phyloP scores from a whole-genome alignment of 2,888 invertebrate species.

The Tetropium fuscum region DNA sequence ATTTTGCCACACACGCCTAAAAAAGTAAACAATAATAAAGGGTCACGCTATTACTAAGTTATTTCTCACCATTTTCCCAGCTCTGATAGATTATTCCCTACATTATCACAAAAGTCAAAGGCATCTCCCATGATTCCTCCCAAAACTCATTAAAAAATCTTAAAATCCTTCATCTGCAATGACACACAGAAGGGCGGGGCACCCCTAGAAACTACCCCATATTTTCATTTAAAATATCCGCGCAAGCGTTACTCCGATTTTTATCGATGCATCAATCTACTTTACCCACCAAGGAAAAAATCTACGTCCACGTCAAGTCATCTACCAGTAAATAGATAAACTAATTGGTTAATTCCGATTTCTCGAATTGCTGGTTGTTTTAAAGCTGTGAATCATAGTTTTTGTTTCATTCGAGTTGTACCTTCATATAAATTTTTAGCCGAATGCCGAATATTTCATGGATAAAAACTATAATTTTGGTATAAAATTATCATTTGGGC shows the following conservation, averaged over 20 bases:
- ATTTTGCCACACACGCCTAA: conserved; percentile 79
- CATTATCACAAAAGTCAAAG: conserved; percentile 73
- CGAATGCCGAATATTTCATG: no score
- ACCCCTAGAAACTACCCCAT: conserved; percentile 38
- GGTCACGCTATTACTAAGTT: not conserved
- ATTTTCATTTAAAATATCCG: conserved; percentile 39
- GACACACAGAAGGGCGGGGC: conserved; percentile 52
- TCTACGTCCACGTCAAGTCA: no score
- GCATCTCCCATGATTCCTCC: conserved; percentile 55
- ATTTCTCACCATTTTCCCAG: conserved; percentile 76
- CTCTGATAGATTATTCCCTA: conserved; percentile 76
- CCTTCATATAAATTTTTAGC: no score
- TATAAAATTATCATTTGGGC: no score
- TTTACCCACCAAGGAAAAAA: conserved; percentile 1
- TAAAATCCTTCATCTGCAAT: conserved; percentile 38
- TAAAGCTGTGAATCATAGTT: no score
- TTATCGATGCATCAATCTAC: not conserved
- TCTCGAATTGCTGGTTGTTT: no score
- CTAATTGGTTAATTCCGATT: no score
- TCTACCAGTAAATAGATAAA: no score
- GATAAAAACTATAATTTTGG: no score
- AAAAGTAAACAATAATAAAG: not conserved
- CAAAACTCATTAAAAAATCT: conserved; percentile 37
- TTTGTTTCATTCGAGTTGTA: no score
- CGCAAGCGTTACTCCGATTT: conserved; percentile 38